Evolutionary conservation across 2,113 vertebrate genomes (phyloP).

Genomic region (Tupaia tana): DNA sequence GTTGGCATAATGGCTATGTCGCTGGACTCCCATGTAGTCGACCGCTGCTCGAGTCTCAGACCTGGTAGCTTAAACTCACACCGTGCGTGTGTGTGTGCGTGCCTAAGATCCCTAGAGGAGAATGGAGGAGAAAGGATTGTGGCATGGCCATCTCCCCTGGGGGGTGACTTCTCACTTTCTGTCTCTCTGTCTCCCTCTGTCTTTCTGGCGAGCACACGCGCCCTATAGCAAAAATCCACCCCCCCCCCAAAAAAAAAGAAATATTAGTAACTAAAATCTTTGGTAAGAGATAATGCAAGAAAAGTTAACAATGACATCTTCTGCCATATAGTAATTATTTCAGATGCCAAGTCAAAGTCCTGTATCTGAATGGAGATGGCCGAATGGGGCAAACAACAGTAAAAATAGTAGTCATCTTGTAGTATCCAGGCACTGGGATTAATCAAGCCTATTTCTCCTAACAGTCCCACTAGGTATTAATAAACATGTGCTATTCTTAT

Average conservation of each 20-base stretch:
- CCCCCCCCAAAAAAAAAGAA: background rate
- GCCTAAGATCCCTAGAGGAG: too few species aligned
- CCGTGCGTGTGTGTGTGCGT: too few species aligned
- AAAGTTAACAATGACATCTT: constrained; percentile 35
- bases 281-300: background rate
- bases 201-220: too few species aligned
- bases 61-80: too few species aligned
- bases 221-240: too few species aligned
- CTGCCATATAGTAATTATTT: constrained; percentile 29
- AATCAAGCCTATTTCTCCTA: constrained; percentile 8
- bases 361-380: background rate
- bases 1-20: too few species aligned
- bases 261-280: constrained; percentile 11
- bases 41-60: too few species aligned
- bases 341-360: constrained; percentile 31
- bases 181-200: too few species aligned
- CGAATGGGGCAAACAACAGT: background rate
- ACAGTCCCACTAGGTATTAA: background rate
- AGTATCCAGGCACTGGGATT: background rate
- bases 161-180: too few species aligned
- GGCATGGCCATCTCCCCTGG: too few species aligned
- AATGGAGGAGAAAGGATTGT: too few species aligned
- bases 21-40: too few species aligned
- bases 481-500: constrained; percentile 17
- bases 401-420: background rate